Evolutionary conservation across 2,113 vertebrate genomes (phyloP).

Genomic region (Petromus typicus): DNA sequence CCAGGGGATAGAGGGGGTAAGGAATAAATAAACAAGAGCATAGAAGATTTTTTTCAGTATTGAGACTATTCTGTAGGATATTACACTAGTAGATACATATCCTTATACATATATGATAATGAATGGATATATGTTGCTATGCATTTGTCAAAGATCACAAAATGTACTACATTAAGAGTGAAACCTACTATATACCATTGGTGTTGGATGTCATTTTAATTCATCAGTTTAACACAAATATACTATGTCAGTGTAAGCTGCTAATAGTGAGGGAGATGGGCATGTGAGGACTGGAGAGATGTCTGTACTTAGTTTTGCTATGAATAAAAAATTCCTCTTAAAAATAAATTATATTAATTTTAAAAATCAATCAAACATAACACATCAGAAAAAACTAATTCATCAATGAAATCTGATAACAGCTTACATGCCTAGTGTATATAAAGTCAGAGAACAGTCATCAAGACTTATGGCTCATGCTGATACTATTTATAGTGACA

Average conservation of each 20-base stretch:
- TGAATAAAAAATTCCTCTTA: neutral
- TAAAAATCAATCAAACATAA: neutral
- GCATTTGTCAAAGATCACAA: neutral
- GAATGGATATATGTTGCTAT: neutral
- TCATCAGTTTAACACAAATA: neutral
- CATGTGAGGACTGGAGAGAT: neutral
- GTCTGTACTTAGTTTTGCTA: neutral
- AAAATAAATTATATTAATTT: neutral
- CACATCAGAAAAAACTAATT: constrained; percentile 14
- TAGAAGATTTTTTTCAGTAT: neutral
- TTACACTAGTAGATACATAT: neutral
- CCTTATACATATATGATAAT: neutral
- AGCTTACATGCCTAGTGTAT: constrained; percentile 1
- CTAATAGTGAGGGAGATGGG: neutral
- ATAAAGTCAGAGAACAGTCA: constrained; percentile 1
- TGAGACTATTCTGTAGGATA: neutral
- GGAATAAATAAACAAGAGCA: neutral
- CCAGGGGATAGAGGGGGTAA: neutral
- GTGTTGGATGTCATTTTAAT: neutral
- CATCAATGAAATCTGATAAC: neutral
- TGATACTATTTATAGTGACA: neutral
- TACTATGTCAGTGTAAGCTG: neutral
- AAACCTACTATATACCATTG: neutral
- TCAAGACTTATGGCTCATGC: neutral
- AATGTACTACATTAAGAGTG: neutral